Conservation (phyloP, 1,140 invertebrate genomes). For the Fragariocoptes setiger region DNA sequence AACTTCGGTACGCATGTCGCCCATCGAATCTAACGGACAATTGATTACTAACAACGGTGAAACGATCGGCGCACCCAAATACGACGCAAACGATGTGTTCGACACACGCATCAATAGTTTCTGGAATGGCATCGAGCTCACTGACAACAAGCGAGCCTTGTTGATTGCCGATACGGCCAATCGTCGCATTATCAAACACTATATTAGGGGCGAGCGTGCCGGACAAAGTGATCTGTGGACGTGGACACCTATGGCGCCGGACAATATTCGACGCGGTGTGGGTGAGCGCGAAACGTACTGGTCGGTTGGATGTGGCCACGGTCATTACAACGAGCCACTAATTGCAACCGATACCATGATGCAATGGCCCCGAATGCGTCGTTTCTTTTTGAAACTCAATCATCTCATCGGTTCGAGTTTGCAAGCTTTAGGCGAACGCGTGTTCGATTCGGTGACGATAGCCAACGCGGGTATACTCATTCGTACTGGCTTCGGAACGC, state of each 20-base stretch:
- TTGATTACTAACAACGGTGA: background rate
- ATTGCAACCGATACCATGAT: constrained; percentile 15
- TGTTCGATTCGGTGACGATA: constrained; percentile 2
- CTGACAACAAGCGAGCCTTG: constrained; percentile 35
- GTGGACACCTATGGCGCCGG: constrained; percentile 43
- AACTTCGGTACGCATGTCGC: background rate
- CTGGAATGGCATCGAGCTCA: constrained; percentile 43
- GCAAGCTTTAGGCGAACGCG: constrained; percentile 5
- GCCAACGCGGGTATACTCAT: constrained; percentile 16
- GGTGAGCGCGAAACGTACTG: constrained; percentile 27
- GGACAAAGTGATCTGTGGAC: constrained; percentile 36
- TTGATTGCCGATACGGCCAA: constrained; percentile 26
- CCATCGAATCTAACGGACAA: background rate
- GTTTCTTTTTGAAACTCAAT: constrained; percentile 14
- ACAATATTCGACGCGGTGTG: constrained; percentile 34
- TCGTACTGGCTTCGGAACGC: constrained; percentile 17
- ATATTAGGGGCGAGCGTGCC: constrained; percentile 34
- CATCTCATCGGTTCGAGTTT: constrained; percentile 10
- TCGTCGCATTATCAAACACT: constrained; percentile 25
- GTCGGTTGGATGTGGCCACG: constrained; percentile 22
- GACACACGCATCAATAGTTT: constrained; percentile 17
- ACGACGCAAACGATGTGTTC: background rate
- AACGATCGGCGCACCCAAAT: background rate
- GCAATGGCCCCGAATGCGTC: constrained; percentile 15
- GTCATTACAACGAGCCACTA: constrained; percentile 14